Evolutionary conservation across 2,888 invertebrate species (phyloP), one percentile per base, ranked within the genome.

Genomic region (Harpagoxenus sublaevis): DNA sequence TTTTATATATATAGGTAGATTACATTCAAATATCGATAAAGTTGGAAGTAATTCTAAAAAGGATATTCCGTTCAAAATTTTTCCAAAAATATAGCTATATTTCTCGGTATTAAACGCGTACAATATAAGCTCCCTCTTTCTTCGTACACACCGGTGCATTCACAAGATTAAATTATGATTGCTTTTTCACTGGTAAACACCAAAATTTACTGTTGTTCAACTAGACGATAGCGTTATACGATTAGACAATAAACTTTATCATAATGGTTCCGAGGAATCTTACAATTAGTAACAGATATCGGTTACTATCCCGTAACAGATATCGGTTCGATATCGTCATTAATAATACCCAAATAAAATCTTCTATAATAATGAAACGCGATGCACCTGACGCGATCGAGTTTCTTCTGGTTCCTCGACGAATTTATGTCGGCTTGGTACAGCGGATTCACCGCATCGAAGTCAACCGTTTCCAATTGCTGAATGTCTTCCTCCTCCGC

Each of bases 321-420:
- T 12, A 66, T 66, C 5, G 78, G 53, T 66, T 78, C n/a, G 5
- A 28, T 51, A 42, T 66, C 77, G 8, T 78, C 53, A 12, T 53
- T 8, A 53, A 65, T 35, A 65, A 65, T 53, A 9, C 42, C 66
- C 8, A 15, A 31, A 0, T 15, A 0, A 39, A 53, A 31, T 12
- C 66, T 66, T 1, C 9, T 78, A 15, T 78, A 31, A 55, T 55
- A 55, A 12, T 78, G 66, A 12, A n/a, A 15, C 31, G 3, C 1
- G n/a, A 78, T 8, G 28, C 18, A 1, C 42, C 15, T 42, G 18
- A 78, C 8, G 8, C 78, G 66, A 8, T 66, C 28, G 9, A 55
- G 2, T 31, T 55, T 78, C 66, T 66, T 55, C n/a, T 18, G 28
- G 3, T 2, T 66, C 28, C n/a, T 15, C 4, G 5, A 1, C n/a